Percentiles rank a stretch among this genome's conserved stretches.
phyloP scores from a whole-genome alignment of 2,888 invertebrate species.

The Drosophila macrospina region DNA sequence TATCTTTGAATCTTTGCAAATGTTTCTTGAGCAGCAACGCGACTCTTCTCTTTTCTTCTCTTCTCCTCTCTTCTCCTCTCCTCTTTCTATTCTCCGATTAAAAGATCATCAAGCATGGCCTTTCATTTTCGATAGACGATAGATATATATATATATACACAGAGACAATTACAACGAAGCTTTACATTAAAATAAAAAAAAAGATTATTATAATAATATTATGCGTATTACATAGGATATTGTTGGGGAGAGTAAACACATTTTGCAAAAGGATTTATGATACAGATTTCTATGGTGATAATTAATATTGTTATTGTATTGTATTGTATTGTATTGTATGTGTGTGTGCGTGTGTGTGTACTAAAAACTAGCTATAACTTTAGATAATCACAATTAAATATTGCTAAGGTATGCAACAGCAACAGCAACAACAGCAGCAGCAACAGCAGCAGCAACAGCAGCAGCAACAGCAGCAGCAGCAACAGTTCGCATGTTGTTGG shows the following conservation, averaged over 20 bases:
- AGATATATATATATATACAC: too few relatives aligned
- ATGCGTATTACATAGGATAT: slow-evolving; percentile 16
- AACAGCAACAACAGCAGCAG: slow-evolving; percentile 36
- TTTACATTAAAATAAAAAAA: slow-evolving; percentile 39
- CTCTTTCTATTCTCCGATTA: neutral
- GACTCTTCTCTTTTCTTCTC: slow-evolving; percentile 8
- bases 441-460: slow-evolving; percentile 30
- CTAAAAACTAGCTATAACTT: slow-evolving; percentile 62
- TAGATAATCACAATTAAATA: slow-evolving; percentile 78
- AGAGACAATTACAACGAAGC: slow-evolving; percentile 42
- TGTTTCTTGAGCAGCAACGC: slow-evolving; percentile 49
- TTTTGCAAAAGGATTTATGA: slow-evolving; percentile 26
- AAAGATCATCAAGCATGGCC: slow-evolving; percentile 20
- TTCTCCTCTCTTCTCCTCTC: too few relatives aligned
- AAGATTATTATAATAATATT: slow-evolving; percentile 20
- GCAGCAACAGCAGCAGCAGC: slow-evolving; percentile 27
- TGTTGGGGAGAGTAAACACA: slow-evolving; percentile 3
- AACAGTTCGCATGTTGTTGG: slow-evolving; percentile 19
- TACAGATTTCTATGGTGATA: slow-evolving; percentile 32
- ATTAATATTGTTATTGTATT: slow-evolving; percentile 25
- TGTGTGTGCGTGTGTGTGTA: slow-evolving; percentile 19
- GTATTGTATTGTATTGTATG: slow-evolving; percentile 14
- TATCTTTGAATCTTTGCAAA: slow-evolving; percentile 64
- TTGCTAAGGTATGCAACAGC: slow-evolving; percentile 61
- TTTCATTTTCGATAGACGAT: slow-evolving; percentile 8